Evolutionary conservation across 2,113 vertebrate genomes (phyloP), one percentile per base, ranked within the genome.

Genomic region (Notothenia coriiceps): DNA sequence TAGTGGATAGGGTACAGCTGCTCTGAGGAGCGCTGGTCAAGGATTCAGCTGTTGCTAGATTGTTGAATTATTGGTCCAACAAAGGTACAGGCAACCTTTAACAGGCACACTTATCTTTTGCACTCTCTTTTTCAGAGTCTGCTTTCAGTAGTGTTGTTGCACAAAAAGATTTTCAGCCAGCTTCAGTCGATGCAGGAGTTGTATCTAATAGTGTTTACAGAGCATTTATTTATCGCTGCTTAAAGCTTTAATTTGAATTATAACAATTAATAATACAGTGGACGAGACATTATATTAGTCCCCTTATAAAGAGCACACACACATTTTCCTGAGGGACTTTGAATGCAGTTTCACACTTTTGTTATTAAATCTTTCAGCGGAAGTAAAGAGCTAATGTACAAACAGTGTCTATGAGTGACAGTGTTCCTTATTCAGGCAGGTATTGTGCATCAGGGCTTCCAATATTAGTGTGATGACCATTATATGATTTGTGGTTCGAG

Each of bases 71-170:
- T 66, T 62, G 51, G 66, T 73, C 50, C 60, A 57, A 77, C 60
- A 47, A 70, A 62, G 81, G 83, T 84, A 91, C 83, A 59, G 74
- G 65, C 60, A 83, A 66, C 61, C 51, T 77, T 79, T 76, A 74
- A 86, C 72, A 63, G 67, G 72, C 65, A 61, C 54, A 52, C 68
- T 60, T 54, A 43, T 73, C 46, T 46, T 83, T 61, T 80, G 65
- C 86, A 52, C 57, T 86, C 49, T 51, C 35, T 40, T 40, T 40
- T 40, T 40, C 35, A 40, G 35, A 40, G 14, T 80, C 78, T 86
- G 73, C 86, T 89, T 83, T 63, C 47, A 79, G 40, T 89, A 29
- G 47, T 83, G 63, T 83, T 83, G 63, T 83, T 78, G 77, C 81
- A 89, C 83, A 88, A 61, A 77, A 70, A 77, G 52, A 14, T 65